Conservation (phyloP, 2,797 vertebrate genomes). For the Serranus cabrilla region DNA sequence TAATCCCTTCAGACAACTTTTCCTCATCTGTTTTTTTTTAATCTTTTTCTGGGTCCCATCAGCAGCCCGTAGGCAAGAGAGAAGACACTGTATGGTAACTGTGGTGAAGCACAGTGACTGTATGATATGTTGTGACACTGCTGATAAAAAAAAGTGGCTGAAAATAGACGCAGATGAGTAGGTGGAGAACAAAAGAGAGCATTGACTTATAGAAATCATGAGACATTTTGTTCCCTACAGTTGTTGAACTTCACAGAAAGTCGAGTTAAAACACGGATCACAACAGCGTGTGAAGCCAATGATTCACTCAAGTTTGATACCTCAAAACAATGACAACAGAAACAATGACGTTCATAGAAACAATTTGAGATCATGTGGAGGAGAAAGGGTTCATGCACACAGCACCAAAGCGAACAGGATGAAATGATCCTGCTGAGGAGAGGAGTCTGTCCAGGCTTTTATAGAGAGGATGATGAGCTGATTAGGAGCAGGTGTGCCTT, state of each 20-base stretch:
- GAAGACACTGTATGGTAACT: constrained; percentile 2
- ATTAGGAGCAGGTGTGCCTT: too few relatives aligned
- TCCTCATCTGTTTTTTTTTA: constrained; percentile 16
- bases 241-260: constrained; percentile 9
- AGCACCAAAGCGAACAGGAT: too few relatives aligned
- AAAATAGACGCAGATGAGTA: constrained; percentile 45
- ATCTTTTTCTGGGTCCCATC: constrained; percentile 29
- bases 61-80: constrained; percentile 31
- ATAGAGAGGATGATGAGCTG: too few relatives aligned
- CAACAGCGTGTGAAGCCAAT: too few relatives aligned
- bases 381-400: too few relatives aligned
- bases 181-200: constrained; percentile 24
- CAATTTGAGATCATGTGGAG: too few relatives aligned
- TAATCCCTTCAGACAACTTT: constrained; percentile 41
- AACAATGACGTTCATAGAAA: too few relatives aligned
- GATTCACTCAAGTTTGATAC: too few relatives aligned
- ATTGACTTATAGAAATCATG: not conserved
- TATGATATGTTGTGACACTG: constrained; percentile 61
- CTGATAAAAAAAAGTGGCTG: constrained; percentile 18
- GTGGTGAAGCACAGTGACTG: constrained; percentile 20
- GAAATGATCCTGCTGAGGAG: too few relatives aligned
- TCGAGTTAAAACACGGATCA: not conserved
- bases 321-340: too few relatives aligned
- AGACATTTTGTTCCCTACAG: constrained; percentile 1
- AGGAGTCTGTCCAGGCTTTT: too few relatives aligned